These are phyloP conservation scores for Lagopus leucura DNA, from an alignment of 2,113 vertebrate species.

Conservation along the genomic window DNA sequence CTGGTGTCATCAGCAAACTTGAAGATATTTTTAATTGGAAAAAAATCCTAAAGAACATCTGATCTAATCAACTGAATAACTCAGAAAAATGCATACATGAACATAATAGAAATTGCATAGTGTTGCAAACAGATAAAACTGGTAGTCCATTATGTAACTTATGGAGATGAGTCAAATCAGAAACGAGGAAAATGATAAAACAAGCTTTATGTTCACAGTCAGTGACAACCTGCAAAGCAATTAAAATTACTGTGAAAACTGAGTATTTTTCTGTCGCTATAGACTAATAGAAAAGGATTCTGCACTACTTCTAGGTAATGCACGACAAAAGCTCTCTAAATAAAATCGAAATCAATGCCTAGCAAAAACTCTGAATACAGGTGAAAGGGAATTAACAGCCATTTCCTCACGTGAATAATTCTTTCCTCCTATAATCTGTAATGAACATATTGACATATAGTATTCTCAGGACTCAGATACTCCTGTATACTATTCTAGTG, in stretches of 20 bases:
- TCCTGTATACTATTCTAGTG: accelerated
- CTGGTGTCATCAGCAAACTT: neutral
- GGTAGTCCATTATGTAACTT: neutral
- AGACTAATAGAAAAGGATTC: neutral
- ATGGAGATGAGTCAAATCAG: neutral
- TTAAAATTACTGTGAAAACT: neutral
- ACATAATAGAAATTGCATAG: neutral
- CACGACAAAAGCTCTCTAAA: neutral
- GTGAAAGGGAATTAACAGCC: neutral
- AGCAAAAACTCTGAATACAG: neutral
- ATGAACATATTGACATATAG: neutral
- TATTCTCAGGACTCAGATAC: neutral
- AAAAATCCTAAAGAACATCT: neutral
- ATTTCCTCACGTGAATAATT: neutral
- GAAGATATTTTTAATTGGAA: neutral
- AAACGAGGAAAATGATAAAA: neutral
- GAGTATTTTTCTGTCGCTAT: neutral
- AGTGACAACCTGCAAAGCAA: neutral
- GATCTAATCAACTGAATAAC: neutral
- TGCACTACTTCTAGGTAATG: neutral
- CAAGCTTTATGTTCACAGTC: neutral
- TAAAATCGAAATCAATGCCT: neutral
- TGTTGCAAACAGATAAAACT: neutral
- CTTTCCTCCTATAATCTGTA: neutral
- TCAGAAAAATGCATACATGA: neutral